phyloP scores from a whole-genome alignment of 2,888 invertebrate genomes.

The Tillus elongatus region DNA sequence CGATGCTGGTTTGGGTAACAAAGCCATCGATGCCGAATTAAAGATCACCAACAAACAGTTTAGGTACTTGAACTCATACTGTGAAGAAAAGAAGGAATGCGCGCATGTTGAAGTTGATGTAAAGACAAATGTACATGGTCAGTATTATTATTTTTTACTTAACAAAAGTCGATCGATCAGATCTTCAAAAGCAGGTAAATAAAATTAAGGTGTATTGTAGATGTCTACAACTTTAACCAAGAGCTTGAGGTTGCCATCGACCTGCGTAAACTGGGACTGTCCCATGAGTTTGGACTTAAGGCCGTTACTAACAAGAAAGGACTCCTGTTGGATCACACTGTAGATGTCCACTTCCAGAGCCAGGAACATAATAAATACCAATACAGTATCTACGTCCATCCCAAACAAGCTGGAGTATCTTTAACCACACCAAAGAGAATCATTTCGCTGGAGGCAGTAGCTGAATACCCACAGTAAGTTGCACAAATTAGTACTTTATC shows the following conservation, averaged over 20 bases:
- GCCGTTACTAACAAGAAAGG: slow-evolving; percentile 54
- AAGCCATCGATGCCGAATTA: slow-evolving; percentile 60
- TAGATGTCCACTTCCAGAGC: slow-evolving; percentile 62
- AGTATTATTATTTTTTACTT: no score
- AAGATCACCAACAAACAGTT: slow-evolving; percentile 66
- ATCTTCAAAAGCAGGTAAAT: no score
- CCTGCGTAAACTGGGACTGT: slow-evolving; percentile 62
- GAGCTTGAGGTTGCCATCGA: slow-evolving; percentile 58
- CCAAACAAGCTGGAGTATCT: slow-evolving; percentile 54
- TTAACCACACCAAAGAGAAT: slow-evolving; percentile 61
- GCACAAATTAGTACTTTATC: no score
- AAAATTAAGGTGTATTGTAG: slow-evolving; percentile 42
- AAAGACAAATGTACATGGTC: slow-evolving; percentile 43
- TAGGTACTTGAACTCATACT: slow-evolving; percentile 60
- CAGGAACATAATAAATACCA: slow-evolving; percentile 65
- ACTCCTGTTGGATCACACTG: slow-evolving; percentile 52
- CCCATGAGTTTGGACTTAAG: slow-evolving; percentile 65
- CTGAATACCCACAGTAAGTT: slow-evolving; percentile 20
- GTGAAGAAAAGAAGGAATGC: slow-evolving; percentile 72
- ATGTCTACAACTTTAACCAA: slow-evolving; percentile 49
- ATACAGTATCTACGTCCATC: slow-evolving; percentile 55
- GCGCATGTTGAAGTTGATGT: slow-evolving; percentile 62
- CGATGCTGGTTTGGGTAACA: slow-evolving; percentile 59
- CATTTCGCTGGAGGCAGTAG: slow-evolving; percentile 50
- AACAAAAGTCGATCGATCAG: no score